Percentiles rank a stretch among this genome's conserved stretches.
These are phyloP conservation scores for Drosophila simulans DNA, from an alignment of 1,140 invertebrate genomes.

Conservation along the genomic window DNA sequence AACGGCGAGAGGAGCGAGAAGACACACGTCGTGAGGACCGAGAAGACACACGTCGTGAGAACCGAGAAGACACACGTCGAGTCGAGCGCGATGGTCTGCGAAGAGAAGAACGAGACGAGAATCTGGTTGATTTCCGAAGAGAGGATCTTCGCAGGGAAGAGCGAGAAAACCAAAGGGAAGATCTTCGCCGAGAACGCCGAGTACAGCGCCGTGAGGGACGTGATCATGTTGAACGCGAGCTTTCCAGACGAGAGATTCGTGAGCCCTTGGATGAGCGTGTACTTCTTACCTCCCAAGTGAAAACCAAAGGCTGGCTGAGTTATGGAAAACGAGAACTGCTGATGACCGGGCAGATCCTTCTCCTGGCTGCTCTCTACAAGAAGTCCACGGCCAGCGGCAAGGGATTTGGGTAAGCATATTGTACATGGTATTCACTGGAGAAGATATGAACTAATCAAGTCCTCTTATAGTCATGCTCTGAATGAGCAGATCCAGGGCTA, in stretches of 20 bases:
- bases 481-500: conserved; percentile 48
- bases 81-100: neutral
- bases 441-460: no score
- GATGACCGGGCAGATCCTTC: conserved; percentile 45
- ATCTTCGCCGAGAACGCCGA: neutral
- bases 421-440: no score
- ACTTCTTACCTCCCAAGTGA: conserved; percentile 1
- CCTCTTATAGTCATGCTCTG: conserved; percentile 22
- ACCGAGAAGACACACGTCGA: conserved; percentile 2
- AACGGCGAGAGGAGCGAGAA: neutral
- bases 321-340: conserved; percentile 50
- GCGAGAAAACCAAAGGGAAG: neutral
- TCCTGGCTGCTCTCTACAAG: conserved; percentile 52
- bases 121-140: neutral
- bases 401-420: conserved; percentile 48
- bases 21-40: neutral
- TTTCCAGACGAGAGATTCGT: neutral
- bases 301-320: conserved; percentile 20
- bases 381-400: conserved; percentile 49
- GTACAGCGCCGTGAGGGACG: neutral
- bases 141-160: neutral
- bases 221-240: neutral
- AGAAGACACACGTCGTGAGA: neutral
- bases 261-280: neutral
- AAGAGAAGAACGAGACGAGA: conserved; percentile 4